A percentile compares a stretch with the other conserved stretches of the same genome.
phyloP scores from a whole-genome alignment of 1,140 invertebrate species.

The Sipha flava region DNA sequence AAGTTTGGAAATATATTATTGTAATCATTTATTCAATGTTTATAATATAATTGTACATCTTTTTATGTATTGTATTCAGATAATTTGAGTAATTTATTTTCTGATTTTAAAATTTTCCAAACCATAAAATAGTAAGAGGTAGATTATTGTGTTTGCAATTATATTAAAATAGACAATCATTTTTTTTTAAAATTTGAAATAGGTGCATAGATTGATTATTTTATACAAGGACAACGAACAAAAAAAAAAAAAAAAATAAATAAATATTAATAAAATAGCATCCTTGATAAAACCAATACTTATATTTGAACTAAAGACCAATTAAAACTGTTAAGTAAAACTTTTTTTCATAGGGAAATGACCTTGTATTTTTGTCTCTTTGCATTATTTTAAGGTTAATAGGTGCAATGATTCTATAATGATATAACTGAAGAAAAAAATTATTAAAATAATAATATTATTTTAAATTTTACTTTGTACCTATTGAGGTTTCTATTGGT shows the following conservation, averaged over 20 bases:
- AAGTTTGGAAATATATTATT: too few species aligned
- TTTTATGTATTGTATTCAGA: too few species aligned
- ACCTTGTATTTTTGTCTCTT: not conserved
- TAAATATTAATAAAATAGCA: not conserved
- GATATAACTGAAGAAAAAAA: not conserved
- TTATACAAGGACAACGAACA: slow-evolving; percentile 1
- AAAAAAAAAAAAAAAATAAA: not conserved
- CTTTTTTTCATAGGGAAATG: slow-evolving; percentile 1
- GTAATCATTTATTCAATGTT: too few species aligned
- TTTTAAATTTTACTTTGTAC: not conserved
- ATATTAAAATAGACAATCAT: not conserved
- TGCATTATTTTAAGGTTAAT: not conserved
- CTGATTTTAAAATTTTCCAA: not conserved
- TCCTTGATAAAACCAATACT: not conserved
- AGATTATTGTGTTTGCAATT: too few species aligned
- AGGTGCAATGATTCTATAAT: not conserved
- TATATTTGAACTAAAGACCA: not conserved
- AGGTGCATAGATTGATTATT: not conserved
- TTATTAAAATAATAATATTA: not conserved
- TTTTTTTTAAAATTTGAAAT: not conserved
- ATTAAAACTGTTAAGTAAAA: not conserved
- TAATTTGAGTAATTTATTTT: not conserved
- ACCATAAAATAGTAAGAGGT: not conserved
- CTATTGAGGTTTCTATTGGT: not conserved
- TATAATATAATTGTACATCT: too few species aligned